Base-by-base conservation (phyloP, 2,888 invertebrate species). In the Eulithis testata region DNA sequence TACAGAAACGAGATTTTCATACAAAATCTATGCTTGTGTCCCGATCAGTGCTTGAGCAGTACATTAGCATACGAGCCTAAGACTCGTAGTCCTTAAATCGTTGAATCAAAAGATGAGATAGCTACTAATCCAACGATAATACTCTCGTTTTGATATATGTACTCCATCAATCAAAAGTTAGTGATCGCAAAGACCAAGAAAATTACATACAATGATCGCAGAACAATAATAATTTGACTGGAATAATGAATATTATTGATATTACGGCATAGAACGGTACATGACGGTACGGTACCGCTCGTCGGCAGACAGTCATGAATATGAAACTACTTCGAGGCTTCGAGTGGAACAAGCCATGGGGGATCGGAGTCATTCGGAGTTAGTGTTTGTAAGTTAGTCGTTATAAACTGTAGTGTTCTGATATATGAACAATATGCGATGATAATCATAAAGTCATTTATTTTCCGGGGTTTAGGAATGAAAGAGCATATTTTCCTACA, bases 291-390 rank as follows among this genome's bases (percentile, higher is more conserved):
- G 49, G 66, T 51, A 45, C 52, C 47, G 59, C 21, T 44, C 9
- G 55, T 36, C 57, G 40, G 54, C 66, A 60, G 56, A 53, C 56
- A 53, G 43, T 60, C 63, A 60, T 67, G 67, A 67, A 67, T 67
- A 67, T 64, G 37, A 40, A 67, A 58, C 55, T 58, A 54, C 21
- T 21, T 21, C 21, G 21, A 21, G 21, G 43, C 47, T 47, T 31
- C 11, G 57, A 0, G 12, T 60, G 63, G 60, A 14, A 7, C 56
- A 57, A 60, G 63, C 11, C 43, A 59, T 49, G 37, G 12, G 47
- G 47, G 7, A 8, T 0, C 2, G 49, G 14, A 1, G 12, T 14
- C 8, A 31, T 4, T 31, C 31, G 0, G 31, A 31, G 31, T 31
- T 31, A 21, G 21, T 21, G 21, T 21, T 21, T 21, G 21, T 21